Evolutionary conservation across 2,888 invertebrate genomes (phyloP).

Genomic region (Eupithecia subfuscata): DNA sequence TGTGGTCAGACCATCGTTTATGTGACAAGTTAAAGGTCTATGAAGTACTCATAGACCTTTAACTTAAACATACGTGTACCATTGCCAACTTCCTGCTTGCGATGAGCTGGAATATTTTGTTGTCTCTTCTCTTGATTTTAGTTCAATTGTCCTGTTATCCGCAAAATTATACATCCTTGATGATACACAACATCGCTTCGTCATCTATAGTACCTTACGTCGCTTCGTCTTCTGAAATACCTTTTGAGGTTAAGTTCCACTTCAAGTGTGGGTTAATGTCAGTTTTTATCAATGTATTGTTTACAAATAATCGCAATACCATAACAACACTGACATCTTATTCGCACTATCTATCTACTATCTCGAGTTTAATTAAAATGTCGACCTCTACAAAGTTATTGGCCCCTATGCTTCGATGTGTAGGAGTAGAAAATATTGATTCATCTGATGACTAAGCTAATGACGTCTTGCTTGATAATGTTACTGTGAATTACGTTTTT

Average conservation of each 20-base stretch:
- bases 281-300: not conserved
- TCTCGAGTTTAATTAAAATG: conserved; percentile 24
- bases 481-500: conserved; percentile 46
- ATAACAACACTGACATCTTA: conserved; percentile 11
- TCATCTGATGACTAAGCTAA: conserved; percentile 59
- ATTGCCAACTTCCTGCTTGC: conserved; percentile 28
- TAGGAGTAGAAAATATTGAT: conserved; percentile 48
- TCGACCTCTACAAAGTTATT: conserved; percentile 30
- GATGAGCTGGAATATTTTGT: conserved; percentile 22
- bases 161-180: not conserved
- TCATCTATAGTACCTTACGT: not conserved
- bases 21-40: not conserved
- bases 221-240: conserved; percentile 2
- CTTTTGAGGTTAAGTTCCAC: not conserved
- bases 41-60: conserved; percentile 21
- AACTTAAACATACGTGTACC: conserved; percentile 25
- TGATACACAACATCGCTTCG: not conserved
- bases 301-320: not conserved
- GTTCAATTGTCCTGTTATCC: conserved; percentile 1
- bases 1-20: conserved; percentile 29
- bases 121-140: not conserved
- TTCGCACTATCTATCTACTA: too few relatives aligned
- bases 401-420: conserved; percentile 30
- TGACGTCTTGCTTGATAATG: conserved; percentile 51
- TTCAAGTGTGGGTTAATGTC: not conserved